A percentile compares a stretch with the other conserved stretches of the same genome.
phyloP scores from a whole-genome alignment of 2,797 vertebrate genomes.

The Diplodus puntazzo region DNA sequence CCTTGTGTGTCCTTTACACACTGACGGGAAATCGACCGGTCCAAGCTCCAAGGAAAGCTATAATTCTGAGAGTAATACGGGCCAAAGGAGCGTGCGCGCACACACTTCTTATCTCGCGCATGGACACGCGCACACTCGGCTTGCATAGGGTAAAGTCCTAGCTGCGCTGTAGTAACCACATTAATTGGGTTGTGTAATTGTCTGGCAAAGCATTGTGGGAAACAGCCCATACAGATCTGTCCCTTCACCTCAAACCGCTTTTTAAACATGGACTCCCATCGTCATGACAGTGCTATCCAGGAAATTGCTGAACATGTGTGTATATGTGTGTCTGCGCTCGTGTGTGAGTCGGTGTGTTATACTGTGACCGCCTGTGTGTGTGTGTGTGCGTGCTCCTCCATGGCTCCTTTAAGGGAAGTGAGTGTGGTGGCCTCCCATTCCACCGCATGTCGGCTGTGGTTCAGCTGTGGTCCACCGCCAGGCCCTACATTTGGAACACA shows the following conservation, averaged over 20 bases:
- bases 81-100: constrained; percentile 65
- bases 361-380: constrained; percentile 51
- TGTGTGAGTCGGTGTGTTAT: constrained; percentile 45
- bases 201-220: constrained; percentile 82
- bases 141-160: constrained; percentile 52
- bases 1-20: constrained; percentile 74
- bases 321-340: constrained; percentile 44
- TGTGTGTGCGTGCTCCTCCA: constrained; percentile 45
- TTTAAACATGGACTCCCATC: constrained; percentile 80
- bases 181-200: constrained; percentile 84
- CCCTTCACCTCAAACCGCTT: constrained; percentile 78
- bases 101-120: constrained; percentile 31
- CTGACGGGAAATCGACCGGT: constrained; percentile 78
- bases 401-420: constrained; percentile 80
- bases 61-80: constrained; percentile 70
- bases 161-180: constrained; percentile 78
- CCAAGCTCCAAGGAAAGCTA: constrained; percentile 81
- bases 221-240: constrained; percentile 76
- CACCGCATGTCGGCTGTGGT: constrained; percentile 82
- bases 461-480: constrained; percentile 81
- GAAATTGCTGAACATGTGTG: constrained; percentile 74
- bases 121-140: constrained; percentile 27
- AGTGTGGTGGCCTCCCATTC: constrained; percentile 78
- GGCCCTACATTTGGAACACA: constrained; percentile 82
- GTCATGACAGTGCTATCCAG: constrained; percentile 76